Percentiles rank a stretch among this genome's conserved stretches.
phyloP scores from a whole-genome alignment of 2,797 vertebrate genomes.

The Anas georgica region DNA sequence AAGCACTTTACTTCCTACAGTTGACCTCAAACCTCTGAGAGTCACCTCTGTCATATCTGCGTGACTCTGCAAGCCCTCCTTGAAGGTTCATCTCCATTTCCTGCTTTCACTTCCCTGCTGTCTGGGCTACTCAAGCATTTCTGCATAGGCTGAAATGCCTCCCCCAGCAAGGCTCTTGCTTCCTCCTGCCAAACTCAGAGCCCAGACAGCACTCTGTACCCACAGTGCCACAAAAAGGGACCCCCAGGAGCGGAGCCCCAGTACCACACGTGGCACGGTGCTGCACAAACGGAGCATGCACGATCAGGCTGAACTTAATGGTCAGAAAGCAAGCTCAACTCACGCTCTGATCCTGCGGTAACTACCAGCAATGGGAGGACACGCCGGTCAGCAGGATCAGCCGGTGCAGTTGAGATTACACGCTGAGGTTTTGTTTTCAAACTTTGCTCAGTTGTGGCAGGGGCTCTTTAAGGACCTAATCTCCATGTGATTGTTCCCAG shows the following conservation, averaged over 20 bases:
- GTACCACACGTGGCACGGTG: fast-evolving
- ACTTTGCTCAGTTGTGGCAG: neutral
- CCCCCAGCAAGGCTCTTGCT: fast-evolving
- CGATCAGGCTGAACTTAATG: neutral
- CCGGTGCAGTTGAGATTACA: neutral
- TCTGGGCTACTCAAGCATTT: neutral
- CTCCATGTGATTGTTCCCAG: slow-evolving; percentile 49
- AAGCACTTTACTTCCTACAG: neutral
- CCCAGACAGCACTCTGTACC: neutral
- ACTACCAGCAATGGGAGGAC: neutral
- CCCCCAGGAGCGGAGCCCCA: neutral
- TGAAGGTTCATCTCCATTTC: neutral
- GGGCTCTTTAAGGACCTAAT: slow-evolving; percentile 49
- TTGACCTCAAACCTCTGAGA: neutral
- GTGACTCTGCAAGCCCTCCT: neutral
- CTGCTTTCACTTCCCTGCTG: neutral
- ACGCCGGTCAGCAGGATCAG: fast-evolving
- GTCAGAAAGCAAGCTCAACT: neutral
- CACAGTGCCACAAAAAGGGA: neutral
- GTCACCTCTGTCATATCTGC: neutral
- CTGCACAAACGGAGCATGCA: fast-evolving
- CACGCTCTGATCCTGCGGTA: neutral
- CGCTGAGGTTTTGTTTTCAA: neutral
- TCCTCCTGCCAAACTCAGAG: neutral
- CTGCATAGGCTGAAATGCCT: neutral